A percentile compares a stretch with the other conserved stretches of the same genome.
Conservation (phyloP, 2,797 vertebrate species). For the Falco naumanni region DNA sequence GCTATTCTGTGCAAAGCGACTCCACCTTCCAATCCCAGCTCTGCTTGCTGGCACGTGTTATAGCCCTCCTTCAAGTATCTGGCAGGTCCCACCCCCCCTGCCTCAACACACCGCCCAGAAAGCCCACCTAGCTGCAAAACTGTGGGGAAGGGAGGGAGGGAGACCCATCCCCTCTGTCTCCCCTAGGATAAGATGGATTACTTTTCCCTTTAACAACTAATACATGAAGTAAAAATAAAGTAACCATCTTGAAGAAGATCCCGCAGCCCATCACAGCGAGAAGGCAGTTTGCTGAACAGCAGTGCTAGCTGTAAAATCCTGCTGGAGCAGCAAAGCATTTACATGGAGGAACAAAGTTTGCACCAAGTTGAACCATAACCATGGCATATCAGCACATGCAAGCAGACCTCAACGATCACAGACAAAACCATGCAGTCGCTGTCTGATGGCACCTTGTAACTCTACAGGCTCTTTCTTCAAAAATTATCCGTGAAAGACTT, state of each 20-base stretch:
- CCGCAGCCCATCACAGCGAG: fast-evolving
- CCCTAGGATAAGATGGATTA: not conserved
- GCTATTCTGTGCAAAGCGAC: not conserved
- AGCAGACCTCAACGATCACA: not conserved
- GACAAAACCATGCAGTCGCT: not conserved
- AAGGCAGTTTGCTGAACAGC: not conserved
- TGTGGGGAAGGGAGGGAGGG: not conserved
- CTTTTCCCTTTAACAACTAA: not conserved
- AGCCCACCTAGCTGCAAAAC: not conserved
- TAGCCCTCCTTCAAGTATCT: not conserved
- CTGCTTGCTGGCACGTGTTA: not conserved
- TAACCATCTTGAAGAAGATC: not conserved
- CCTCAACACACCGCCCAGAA: not conserved
- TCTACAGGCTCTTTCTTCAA: not conserved
- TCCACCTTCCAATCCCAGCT: not conserved
- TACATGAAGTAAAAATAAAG: not conserved
- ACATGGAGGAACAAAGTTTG: not conserved
- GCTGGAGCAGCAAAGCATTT: not conserved
- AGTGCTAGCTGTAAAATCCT: not conserved
- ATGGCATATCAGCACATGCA: not conserved
- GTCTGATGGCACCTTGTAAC: not conserved
- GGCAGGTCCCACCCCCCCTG: not conserved
- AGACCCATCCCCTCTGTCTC: not conserved
- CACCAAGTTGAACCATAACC: not conserved
- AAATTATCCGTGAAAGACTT: not conserved